Evolutionary conservation across 2,113 vertebrate species (phyloP).

Genomic region (Macaca nemestrina): DNA sequence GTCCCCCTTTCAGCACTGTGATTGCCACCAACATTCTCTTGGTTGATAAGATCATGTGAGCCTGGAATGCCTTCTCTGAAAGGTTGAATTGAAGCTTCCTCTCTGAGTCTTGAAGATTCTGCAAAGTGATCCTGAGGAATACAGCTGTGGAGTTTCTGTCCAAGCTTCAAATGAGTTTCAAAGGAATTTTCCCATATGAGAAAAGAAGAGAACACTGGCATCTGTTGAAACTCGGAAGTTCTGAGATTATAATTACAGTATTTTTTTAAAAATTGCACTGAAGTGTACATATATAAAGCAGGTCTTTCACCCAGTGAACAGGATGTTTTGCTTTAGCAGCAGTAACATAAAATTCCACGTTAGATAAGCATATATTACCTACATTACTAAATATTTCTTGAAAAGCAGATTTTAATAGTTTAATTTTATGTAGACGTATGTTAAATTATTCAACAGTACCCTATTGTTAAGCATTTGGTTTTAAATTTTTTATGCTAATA

Average conservation of each 20-base stretch:
- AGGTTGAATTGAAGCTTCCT: conserved; percentile 84
- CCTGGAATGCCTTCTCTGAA: conserved; percentile 98
- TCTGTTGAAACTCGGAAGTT: conserved; percentile 67
- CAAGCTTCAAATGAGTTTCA: conserved; percentile 50
- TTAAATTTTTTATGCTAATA: not conserved
- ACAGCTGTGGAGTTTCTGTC: not conserved
- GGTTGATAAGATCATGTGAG: conserved; percentile 98
- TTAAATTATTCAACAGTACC: conserved; percentile 21
- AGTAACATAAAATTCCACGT: conserved; percentile 28
- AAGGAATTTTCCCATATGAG: conserved; percentile 45
- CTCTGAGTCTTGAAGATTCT: not conserved
- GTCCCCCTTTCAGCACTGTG: conserved; percentile 88
- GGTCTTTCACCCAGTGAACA: conserved; percentile 88
- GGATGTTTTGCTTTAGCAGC: conserved; percentile 73
- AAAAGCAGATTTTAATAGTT: conserved; percentile 44
- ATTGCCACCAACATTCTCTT: conserved; percentile 98
- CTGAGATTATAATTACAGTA: conserved; percentile 82
- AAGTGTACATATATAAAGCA: conserved; percentile 77
- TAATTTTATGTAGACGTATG: not conserved
- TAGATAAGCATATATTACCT: conserved; percentile 38
- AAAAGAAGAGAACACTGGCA: conserved; percentile 60
- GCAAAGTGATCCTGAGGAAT: not conserved
- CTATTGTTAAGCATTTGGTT: not conserved
- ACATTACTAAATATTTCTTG: conserved; percentile 68
- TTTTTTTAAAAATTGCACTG: conserved; percentile 86